phyloP scores from a whole-genome alignment of 2,888 invertebrate species.

The Aphodius sticticus region DNA sequence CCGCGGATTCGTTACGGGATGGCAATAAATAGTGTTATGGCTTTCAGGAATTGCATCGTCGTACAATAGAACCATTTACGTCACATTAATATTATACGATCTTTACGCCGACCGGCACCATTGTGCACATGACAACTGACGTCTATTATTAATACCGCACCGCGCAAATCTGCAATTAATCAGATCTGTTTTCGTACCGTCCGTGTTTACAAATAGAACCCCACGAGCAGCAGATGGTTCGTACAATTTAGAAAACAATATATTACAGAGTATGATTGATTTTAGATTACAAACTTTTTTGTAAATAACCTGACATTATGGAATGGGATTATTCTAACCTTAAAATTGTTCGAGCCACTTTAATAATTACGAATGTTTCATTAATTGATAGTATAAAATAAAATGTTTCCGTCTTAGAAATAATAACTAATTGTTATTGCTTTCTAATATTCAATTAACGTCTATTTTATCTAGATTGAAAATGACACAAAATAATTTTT shows the following conservation, averaged over 20 bases:
- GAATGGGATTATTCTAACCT: no score
- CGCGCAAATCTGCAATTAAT: slow-evolving; percentile 1
- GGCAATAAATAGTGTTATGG: slow-evolving; percentile 19
- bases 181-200: neutral
- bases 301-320: no score
- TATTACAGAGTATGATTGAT: neutral
- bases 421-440: neutral
- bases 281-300: no score
- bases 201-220: slow-evolving; percentile 19
- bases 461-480: neutral
- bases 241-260: neutral
- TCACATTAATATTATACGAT: slow-evolving; percentile 16
- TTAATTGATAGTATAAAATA: neutral
- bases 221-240: neutral
- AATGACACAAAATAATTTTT: neutral
- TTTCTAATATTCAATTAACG: neutral
- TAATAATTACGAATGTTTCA: neutral
- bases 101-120: slow-evolving; percentile 18
- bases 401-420: neutral
- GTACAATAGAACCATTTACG: slow-evolving; percentile 19
- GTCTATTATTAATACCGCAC: slow-evolving; percentile 7
- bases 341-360: no score
- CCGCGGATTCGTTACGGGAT: slow-evolving; percentile 24
- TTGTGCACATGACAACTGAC: slow-evolving; percentile 20
- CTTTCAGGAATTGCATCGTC: slow-evolving; percentile 20